phyloP scores from a whole-genome alignment of 2,888 invertebrate species.

The Matsumyia berberina region DNA sequence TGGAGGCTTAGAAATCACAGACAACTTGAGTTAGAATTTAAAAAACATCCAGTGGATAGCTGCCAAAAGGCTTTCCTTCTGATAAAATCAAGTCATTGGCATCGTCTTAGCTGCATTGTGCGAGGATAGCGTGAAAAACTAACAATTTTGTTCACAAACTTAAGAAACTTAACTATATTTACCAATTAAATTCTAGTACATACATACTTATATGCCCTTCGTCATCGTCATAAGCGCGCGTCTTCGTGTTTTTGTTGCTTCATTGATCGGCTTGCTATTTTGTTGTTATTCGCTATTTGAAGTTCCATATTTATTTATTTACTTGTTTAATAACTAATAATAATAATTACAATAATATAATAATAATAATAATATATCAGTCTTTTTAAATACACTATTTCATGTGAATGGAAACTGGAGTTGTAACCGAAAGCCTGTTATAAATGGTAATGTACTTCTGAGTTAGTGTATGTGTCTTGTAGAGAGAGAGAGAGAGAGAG shows the following conservation, averaged over 20 bases:
- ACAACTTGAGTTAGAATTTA: background rate
- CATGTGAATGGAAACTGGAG: slow-evolving; percentile 71
- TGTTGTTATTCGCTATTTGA: slow-evolving; percentile 47
- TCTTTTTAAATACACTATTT: slow-evolving; percentile 77
- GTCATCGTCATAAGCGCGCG: slow-evolving; percentile 13
- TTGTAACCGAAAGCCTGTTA: slow-evolving; percentile 67
- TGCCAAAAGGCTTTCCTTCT: background rate
- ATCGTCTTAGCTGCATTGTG: slow-evolving; percentile 3
- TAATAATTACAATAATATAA: slow-evolving; percentile 71
- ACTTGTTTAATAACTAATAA: slow-evolving; percentile 65
- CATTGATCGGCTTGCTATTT: slow-evolving; percentile 54
- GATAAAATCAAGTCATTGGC: background rate
- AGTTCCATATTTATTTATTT: slow-evolving; percentile 24
- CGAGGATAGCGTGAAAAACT: background rate
- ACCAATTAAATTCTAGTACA: slow-evolving; percentile 61
- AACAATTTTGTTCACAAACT: slow-evolving; percentile 14
- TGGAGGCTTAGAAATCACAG: too few species aligned
- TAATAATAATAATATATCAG: slow-evolving; percentile 77
- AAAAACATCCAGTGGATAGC: background rate
- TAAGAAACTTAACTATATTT: slow-evolving; percentile 59
- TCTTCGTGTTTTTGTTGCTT: slow-evolving; percentile 12
- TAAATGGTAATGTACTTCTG: slow-evolving; percentile 7
- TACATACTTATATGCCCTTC: slow-evolving; percentile 24
- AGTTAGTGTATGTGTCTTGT: slow-evolving; percentile 13
- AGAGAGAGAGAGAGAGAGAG: slow-evolving; percentile 11